A percentile compares a stretch with the other conserved stretches of the same genome.
These are phyloP conservation scores for Cheirogaleus major DNA, from an alignment of 2,797 vertebrate species.

Conservation along the genomic window DNA sequence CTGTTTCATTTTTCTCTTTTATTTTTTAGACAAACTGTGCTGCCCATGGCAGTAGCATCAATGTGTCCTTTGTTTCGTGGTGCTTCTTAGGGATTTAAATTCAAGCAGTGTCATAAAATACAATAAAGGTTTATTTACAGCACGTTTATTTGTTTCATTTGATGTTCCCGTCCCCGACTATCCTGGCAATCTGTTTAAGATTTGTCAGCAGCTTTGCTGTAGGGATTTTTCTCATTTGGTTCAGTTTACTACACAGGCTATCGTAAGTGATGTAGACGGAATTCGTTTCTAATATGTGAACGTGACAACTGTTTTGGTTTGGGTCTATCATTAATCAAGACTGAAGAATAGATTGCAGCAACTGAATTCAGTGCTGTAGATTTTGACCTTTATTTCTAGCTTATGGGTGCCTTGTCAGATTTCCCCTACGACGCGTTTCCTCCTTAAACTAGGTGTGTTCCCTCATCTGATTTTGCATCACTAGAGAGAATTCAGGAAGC, in stretches of 20 bases:
- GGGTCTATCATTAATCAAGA: neutral
- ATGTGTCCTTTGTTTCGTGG: neutral
- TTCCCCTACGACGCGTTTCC: neutral
- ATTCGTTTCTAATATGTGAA: neutral
- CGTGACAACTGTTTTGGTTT: neutral
- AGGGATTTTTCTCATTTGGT: neutral
- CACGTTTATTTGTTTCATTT: neutral
- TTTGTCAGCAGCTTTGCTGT: slow-evolving; percentile 12
- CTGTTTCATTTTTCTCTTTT: neutral
- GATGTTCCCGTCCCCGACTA: neutral
- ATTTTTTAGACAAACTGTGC: neutral
- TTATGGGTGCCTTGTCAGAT: neutral
- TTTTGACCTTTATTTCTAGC: neutral
- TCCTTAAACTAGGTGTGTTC: neutral
- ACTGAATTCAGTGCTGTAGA: neutral
- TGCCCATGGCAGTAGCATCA: neutral
- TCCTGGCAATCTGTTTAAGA: neutral
- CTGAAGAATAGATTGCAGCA: neutral
- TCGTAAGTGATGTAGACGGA: neutral
- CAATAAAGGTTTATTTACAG: neutral
- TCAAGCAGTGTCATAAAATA: neutral
- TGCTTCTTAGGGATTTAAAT: slow-evolving; percentile 41
- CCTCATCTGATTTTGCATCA: neutral
- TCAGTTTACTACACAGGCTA: neutral
- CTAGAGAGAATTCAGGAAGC: neutral